Evolutionary conservation across 2,113 vertebrate genomes (phyloP), one percentile per base, ranked within the genome.

Genomic region (Hippolais icterina): DNA sequence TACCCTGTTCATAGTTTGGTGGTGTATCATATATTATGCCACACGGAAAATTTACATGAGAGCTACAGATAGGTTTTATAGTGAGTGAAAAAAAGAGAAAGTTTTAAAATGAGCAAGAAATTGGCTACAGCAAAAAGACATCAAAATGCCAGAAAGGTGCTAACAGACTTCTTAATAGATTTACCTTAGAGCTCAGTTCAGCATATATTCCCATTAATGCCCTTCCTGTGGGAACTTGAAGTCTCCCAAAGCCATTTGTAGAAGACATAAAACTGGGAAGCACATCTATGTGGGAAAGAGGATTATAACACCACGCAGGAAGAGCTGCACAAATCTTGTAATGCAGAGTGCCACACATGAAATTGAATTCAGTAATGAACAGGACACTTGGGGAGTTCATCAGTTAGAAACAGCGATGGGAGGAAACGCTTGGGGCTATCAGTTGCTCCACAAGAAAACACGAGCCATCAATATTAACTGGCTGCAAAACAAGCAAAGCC

Each of bases 241-340:
- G 59, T 44, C 74, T 91, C 88, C n/a, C 80, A 57, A 83, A 93
- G 64, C 50, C 80, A 60, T 89, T 75, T 87, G 65, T 28, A 71
- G 69, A 53, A 44, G 93, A 66, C 56, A 90, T 49, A 86, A 86
- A 90, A 79, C 7, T 39, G 76, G 71, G 86, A 80, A 93, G 47
- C 72, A 63, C 4, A 5, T 88, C 75, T 33, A 8, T 27, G 63
- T 80, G 49, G 64, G 24, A 52, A 72, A 81, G 79, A 86, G 78
- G 90, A 88, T 74, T 92, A 15, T 28, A 87, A 49, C 0, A 0
- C 46, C 18, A 12, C 3, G 22, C 47, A 70, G 89, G 28, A 61
- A 57, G 64, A 81, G 84, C 77, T 52, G 68, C 86, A 93, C 95
- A 92, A 81, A 95, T 83, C 95, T 83, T 65, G 68, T 80, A 83